Percentiles rank a stretch among this genome's conserved stretches.
Conservation (phyloP, 2,113 vertebrate genomes). For the Cichladusa arquata region DNA sequence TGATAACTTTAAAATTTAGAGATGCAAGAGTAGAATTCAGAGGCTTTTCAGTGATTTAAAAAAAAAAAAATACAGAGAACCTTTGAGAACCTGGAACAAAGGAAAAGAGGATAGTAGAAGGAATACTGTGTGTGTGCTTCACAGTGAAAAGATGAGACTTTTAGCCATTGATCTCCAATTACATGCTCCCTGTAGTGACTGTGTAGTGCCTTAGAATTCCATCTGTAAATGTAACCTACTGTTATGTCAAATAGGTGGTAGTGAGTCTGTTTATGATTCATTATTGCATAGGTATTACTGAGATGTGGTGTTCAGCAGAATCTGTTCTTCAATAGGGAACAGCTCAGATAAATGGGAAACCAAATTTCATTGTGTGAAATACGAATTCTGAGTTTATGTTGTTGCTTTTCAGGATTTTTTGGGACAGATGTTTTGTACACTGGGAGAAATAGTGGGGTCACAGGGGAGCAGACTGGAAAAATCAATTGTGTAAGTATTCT, state of each 20-base stretch:
- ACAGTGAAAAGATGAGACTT: background rate
- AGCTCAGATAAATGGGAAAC: background rate
- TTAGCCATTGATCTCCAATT: background rate
- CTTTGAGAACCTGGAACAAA: background rate
- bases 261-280: background rate
- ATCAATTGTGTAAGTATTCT: slow-evolving; percentile 86
- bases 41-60: background rate
- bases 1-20: background rate
- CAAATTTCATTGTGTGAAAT: background rate
- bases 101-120: background rate
- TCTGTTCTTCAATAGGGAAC: background rate
- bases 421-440: slow-evolving; percentile 91
- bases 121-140: background rate
- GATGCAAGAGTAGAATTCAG: background rate
- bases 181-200: background rate
- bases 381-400: background rate
- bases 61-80: background rate
- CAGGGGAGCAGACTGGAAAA: slow-evolving; percentile 91
- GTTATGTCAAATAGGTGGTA: background rate
- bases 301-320: background rate
- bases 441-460: slow-evolving; percentile 96
- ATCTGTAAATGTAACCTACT: background rate
- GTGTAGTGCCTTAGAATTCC: background rate
- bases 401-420: slow-evolving; percentile 88
- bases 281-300: background rate